These are phyloP conservation scores for Palaemon carinicauda DNA, from an alignment of 1,140 invertebrate species.

Conservation along the genomic window DNA sequence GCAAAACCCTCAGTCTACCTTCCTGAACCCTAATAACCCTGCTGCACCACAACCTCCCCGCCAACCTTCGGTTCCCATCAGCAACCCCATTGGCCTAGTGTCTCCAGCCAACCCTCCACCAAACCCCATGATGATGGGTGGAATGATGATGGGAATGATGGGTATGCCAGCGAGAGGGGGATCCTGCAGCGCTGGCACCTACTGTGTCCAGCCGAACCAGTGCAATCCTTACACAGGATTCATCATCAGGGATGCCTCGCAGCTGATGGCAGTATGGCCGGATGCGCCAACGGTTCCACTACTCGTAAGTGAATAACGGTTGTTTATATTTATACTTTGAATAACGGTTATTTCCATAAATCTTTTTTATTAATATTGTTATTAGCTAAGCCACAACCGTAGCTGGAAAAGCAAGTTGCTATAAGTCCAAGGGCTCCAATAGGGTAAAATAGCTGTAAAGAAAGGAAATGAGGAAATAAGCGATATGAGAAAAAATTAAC, in stretches of 20 bases:
- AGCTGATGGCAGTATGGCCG: slow-evolving; percentile 44
- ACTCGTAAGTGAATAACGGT: not conserved
- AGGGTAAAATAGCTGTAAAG: no score
- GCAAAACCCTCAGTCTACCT: not conserved
- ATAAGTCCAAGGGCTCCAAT: no score
- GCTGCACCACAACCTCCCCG: not conserved
- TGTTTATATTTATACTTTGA: no score
- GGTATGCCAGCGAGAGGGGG: slow-evolving; percentile 5
- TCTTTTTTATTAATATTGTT: no score
- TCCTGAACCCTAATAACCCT: slow-evolving; percentile 11
- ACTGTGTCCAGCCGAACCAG: slow-evolving; percentile 14
- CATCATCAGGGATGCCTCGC: slow-evolving; percentile 18
- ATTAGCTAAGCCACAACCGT: no score
- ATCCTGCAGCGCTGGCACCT: slow-evolving; percentile 36
- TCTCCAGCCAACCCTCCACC: slow-evolving; percentile 10
- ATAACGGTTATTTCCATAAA: no score
- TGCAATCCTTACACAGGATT: slow-evolving; percentile 47
- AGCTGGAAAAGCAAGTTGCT: no score
- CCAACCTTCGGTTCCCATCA: not conserved
- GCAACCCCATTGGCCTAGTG: slow-evolving; percentile 20
- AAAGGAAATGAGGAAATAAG: no score
- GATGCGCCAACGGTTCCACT: slow-evolving; percentile 34
- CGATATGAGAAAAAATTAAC: no score
- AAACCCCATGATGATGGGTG: not conserved
- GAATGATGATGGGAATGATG: slow-evolving; percentile 20